Evolutionary conservation across 2,113 vertebrate genomes (phyloP), one percentile per base, ranked within the genome.

Genomic region (Megaceryle torquata): DNA sequence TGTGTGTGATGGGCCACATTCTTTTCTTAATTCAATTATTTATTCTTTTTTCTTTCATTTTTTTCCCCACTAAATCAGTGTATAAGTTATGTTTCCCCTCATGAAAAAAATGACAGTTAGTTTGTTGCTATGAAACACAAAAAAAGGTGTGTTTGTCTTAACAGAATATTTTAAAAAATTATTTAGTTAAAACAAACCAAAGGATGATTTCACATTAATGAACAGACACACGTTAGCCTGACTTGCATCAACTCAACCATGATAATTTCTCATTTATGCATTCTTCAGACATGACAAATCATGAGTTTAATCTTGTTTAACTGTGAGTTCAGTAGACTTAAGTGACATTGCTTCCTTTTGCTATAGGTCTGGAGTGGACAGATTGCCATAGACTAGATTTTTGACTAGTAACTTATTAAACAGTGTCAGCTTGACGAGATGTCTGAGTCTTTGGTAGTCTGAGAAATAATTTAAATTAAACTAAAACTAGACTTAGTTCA

Each of bases 171-270:
- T 89, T 59, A 25, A 59, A 86, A 69, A 83, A 50, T 12, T 48
- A 16, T 77, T 77, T 86, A 54, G 77, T 81, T 61, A 65, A 83
- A 84, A 24, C 31, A 65, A 69, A 43, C 15, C 24, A 57, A 84
- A 71, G 7, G 12, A 74, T 50, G 7, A 33, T 63, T 94, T 50
- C 15, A 5, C 77, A 89, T 63, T 78, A 39, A 76, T 29, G 8
- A 71, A 43, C 4, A 71, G 15, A n/a, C 18, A 61, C 37, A 29
- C 17, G 33, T 39, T 82, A 85, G 33, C 12, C 48, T 76, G 61
- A 35, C 19, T 17, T 57, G 10, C 1, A 1, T 67, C 24, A 43
- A 15, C 53, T 84, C 0, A 0, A 46, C 48, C 25, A 28, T 48
- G 39, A n/a, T 39, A 85, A 79, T 64, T 79, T n/a, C 43, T 93